These are phyloP conservation scores for Caerostris extrusa DNA, from an alignment of 1,140 invertebrate genomes.

Conservation along the genomic window DNA sequence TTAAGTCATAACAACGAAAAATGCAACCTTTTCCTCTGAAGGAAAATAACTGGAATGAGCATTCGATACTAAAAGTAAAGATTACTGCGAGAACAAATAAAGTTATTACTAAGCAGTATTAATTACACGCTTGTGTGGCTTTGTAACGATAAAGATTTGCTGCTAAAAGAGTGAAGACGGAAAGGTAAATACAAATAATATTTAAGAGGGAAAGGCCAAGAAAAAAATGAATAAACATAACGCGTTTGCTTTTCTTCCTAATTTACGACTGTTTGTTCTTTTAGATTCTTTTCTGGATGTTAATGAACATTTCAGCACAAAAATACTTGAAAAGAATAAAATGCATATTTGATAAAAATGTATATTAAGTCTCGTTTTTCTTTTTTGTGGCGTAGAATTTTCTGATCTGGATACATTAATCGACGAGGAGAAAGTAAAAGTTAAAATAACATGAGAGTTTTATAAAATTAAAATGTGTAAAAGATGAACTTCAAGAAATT, in stretches of 20 bases:
- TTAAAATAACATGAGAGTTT: background rate
- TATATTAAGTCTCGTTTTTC: background rate
- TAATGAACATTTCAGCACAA: background rate
- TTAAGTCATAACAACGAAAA: slow-evolving; percentile 31
- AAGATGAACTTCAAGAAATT: background rate
- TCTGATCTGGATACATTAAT: background rate
- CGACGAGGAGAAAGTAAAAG: background rate
- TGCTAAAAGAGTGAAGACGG: background rate
- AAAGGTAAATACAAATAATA: slow-evolving; percentile 53
- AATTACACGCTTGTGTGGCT: slow-evolving; percentile 51
- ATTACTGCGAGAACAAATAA: slow-evolving; percentile 49
- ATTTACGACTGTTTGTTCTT: slow-evolving; percentile 9
- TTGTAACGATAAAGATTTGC: slow-evolving; percentile 53
- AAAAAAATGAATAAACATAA: background rate
- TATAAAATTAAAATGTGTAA: background rate
- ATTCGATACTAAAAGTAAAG: slow-evolving; percentile 9
- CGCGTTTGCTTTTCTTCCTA: background rate
- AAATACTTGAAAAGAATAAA: background rate
- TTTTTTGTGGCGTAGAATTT: background rate
- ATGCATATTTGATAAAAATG: background rate
- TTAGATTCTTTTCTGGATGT: background rate
- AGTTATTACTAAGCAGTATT: slow-evolving; percentile 55
- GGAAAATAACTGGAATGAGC: slow-evolving; percentile 27
- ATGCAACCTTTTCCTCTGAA: background rate
- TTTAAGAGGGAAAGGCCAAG: background rate